A percentile compares a stretch with the other conserved stretches of the same genome.
These are phyloP conservation scores for Chunga burmeisteri DNA, from an alignment of 2,113 vertebrate genomes.

Conservation along the genomic window DNA sequence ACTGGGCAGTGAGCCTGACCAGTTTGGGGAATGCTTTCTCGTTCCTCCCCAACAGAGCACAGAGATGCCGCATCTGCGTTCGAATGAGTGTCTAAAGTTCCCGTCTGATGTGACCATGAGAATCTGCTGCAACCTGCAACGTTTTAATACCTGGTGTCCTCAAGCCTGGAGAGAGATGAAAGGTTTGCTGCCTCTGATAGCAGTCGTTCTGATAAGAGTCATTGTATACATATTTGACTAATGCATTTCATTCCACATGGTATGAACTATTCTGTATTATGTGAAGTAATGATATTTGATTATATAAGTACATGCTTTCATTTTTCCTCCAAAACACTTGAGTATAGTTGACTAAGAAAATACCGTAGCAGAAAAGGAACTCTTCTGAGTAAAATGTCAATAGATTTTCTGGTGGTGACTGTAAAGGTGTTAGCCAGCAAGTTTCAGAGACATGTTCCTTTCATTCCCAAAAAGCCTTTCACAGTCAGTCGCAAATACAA, in stretches of 20 bases:
- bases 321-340: background rate
- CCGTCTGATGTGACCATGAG: background rate
- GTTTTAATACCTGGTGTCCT: background rate
- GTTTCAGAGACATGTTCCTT: background rate
- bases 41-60: background rate
- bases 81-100: fast-evolving
- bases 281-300: background rate
- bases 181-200: background rate
- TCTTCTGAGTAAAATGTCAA: background rate
- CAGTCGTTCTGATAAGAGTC: background rate
- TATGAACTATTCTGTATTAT: background rate
- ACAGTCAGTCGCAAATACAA: background rate
- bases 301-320: background rate
- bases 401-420: background rate
- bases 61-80: background rate
- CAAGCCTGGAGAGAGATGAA: no score
- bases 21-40: background rate
- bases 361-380: background rate
- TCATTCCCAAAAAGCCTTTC: background rate
- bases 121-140: background rate
- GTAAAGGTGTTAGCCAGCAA: background rate
- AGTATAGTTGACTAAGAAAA: background rate
- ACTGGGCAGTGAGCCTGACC: background rate
- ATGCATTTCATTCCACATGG: fast-evolving
- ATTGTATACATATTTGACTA: fast-evolving